phyloP scores from a whole-genome alignment of 37 sponge, comb jelly and placozoan genomes.

The Ianthella basta region DNA sequence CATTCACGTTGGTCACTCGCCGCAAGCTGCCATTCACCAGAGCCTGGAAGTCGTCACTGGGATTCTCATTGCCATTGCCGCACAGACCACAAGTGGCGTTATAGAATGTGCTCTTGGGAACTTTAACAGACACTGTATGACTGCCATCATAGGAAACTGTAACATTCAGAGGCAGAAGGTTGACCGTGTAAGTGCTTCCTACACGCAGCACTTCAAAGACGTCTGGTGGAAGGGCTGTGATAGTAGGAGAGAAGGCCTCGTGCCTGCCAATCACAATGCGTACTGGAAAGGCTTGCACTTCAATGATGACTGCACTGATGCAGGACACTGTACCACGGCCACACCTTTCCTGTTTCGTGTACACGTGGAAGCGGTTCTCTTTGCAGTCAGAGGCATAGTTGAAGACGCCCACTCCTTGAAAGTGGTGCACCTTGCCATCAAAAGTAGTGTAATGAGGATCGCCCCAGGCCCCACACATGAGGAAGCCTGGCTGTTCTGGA shows the following conservation, averaged over 20 bases:
- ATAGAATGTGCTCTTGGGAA: background rate
- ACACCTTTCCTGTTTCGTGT: background rate
- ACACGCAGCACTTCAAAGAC: background rate
- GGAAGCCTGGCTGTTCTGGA: too few relatives aligned
- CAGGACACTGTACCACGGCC: background rate
- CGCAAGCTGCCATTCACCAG: background rate
- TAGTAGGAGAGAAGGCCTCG: background rate
- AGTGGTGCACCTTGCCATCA: slow-evolving; percentile 1
- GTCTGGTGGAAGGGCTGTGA: background rate
- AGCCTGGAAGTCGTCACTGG: background rate
- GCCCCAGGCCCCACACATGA: background rate
- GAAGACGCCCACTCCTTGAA: background rate
- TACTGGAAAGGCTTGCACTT: background rate
- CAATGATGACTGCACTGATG: background rate
- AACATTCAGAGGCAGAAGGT: background rate
- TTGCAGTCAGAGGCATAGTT: background rate
- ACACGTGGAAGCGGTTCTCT: background rate
- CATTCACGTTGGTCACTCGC: background rate
- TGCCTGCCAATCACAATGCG: background rate
- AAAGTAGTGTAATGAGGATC: slow-evolving; percentile 1
- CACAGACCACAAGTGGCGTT: background rate
- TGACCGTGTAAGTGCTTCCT: background rate
- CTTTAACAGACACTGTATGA: background rate
- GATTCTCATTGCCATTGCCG: background rate
- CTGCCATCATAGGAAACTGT: background rate